Evolutionary conservation across 2,888 invertebrate genomes (phyloP), one percentile per base, ranked within the genome.

Genomic region (Diarsia mendica): DNA sequence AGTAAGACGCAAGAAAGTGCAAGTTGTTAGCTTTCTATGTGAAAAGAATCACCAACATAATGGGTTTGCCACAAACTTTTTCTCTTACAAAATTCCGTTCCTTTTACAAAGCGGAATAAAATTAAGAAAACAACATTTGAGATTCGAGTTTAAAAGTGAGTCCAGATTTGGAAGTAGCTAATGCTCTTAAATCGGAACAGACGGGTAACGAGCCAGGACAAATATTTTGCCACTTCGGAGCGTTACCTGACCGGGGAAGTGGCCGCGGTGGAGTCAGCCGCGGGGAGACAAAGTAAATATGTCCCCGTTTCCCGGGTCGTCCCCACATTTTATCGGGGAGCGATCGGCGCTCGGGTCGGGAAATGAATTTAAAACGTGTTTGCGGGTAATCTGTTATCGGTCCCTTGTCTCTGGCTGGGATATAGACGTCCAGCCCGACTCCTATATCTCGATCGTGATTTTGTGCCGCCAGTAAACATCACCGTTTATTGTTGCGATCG

Each of bases 301-400:
- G 96, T 95, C 96, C 95, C 93, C 93, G 93, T 94, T 95, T 92
- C 93, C 94, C 93, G 92, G 93, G 92, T 92, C 94, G 93, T 94
- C 95, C 95, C 95, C 95, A 95, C 96, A 95, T 96, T 96, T 96
- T 96, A 96, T 96, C 96, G 95, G 94, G 93, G 94, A 94, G 94
- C 95, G 96, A 96, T 96, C 96, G 96, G 94, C 92, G 94, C 94
- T 93, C 93, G 96, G 96, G 96, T 95, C 95, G 96, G 96, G 95
- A 95, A 96, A 96, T 96, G 96, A 96, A 96, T 96, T 96, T 96
- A 96, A 96, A 96, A 96, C 96, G 96, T 96, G 96, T 96, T 96
- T 96, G 96, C 94, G 96, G 96, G 96, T 96, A 96, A 96, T 96
- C 96, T 96, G 96, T 96, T 96, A 96, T 96, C 96, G 96, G 96